A percentile compares a stretch with the other conserved stretches of the same genome.
Conservation (phyloP, 2,113 vertebrate genomes). For the Plotosus lineatus region DNA sequence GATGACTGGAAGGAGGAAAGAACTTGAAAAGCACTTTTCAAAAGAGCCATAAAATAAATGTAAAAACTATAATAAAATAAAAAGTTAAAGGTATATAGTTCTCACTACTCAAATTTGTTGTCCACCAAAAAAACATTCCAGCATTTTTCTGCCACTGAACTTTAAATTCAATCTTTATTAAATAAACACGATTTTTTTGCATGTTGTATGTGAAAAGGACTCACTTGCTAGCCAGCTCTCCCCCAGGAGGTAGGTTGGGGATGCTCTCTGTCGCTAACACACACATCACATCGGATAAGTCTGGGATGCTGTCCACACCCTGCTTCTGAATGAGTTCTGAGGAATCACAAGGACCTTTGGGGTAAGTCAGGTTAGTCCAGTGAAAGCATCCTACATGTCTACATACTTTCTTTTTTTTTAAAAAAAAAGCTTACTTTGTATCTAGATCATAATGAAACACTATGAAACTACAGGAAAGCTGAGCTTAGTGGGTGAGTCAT, state of each 20-base stretch:
- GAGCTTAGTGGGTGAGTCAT: slow-evolving; percentile 36
- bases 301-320: slow-evolving; percentile 88
- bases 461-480: background rate
- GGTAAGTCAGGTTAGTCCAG: slow-evolving; percentile 79
- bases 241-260: slow-evolving; percentile 96
- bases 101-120: background rate
- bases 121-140: background rate
- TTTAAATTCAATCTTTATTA: background rate
- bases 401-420: background rate
- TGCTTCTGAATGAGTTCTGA: slow-evolving; percentile 99
- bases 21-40: background rate
- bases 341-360: slow-evolving; percentile 88
- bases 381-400: slow-evolving; percentile 47
- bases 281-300: slow-evolving; percentile 98
- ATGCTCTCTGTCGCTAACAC: slow-evolving; percentile 96
- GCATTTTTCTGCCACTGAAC: background rate
- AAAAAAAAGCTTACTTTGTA: slow-evolving; percentile 4
- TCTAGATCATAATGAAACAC: background rate
- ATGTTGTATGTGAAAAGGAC: slow-evolving; percentile 60
- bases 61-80: slow-evolving; percentile 5
- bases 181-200: background rate
- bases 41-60: background rate
- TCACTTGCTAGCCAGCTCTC: slow-evolving; percentile 98
- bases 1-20: background rate
- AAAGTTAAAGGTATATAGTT: background rate